phyloP scores from a whole-genome alignment of 2,888 invertebrate genomes.

The Ormyrus pomaceus region DNA sequence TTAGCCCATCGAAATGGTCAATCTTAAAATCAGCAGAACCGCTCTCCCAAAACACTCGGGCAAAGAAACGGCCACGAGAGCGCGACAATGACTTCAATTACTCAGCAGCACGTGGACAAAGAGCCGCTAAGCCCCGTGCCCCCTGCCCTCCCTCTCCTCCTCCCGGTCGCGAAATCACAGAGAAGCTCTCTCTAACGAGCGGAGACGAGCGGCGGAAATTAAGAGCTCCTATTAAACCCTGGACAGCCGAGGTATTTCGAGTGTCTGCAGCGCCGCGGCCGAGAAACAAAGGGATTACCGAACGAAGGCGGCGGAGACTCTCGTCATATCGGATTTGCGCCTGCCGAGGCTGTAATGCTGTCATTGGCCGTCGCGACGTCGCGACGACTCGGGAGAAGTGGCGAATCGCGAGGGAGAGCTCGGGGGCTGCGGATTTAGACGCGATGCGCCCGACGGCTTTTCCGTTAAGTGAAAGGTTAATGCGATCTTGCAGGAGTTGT shows the following conservation, averaged over 20 bases:
- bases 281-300: constrained; percentile 50
- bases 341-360: constrained; percentile 40
- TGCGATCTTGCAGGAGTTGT: too few relatives aligned
- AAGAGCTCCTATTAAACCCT: constrained; percentile 35
- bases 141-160: neutral
- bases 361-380: constrained; percentile 46
- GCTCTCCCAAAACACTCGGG: too few relatives aligned
- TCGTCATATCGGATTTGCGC: constrained; percentile 29
- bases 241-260: constrained; percentile 42
- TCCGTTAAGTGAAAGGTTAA: too few relatives aligned
- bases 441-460: too few relatives aligned
- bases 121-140: constrained; percentile 10
- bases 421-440: too few relatives aligned
- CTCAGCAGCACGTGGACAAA: constrained; percentile 15
- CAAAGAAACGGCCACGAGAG: too few relatives aligned
- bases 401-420: neutral
- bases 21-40: too few relatives aligned
- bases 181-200: neutral
- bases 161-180: too few relatives aligned
- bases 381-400: constrained; percentile 12
- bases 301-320: neutral
- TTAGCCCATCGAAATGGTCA: too few relatives aligned
- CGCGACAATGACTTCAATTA: constrained; percentile 18
- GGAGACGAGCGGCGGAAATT: constrained; percentile 18
- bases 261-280: neutral